phyloP scores from a whole-genome alignment of 2,113 vertebrate species.

The Tyrannus savana region DNA sequence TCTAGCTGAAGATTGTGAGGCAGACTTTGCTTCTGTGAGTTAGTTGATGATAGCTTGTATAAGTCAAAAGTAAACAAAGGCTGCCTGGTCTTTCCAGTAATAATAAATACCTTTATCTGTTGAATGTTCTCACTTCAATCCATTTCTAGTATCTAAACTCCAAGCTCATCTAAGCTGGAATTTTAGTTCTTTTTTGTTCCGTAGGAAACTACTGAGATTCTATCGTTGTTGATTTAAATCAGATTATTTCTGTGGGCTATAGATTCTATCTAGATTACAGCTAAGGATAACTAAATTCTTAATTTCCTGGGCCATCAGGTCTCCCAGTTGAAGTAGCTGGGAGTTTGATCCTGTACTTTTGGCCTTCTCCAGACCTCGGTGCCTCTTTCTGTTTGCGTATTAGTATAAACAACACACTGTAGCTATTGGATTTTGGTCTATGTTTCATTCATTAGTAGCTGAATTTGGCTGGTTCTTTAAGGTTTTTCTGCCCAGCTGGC shows the following conservation, averaged over 20 bases:
- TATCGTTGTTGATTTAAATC: not conserved
- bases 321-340: not conserved
- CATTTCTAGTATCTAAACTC: not conserved
- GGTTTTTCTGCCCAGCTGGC: not conserved
- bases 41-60: not conserved
- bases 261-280: not conserved
- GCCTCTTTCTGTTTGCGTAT: not conserved
- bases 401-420: not conserved
- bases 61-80: not conserved
- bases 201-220: not conserved
- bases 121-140: not conserved
- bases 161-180: not conserved
- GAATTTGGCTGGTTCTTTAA: not conserved
- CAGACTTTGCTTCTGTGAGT: not conserved
- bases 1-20: not conserved
- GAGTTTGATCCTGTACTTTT: not conserved
- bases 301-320: accelerated
- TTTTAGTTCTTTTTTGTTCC: not conserved
- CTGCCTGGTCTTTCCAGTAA: not conserved
- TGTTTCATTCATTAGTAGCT: not conserved
- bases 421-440: not conserved
- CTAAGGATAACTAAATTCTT: not conserved
- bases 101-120: not conserved
- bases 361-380: not conserved
- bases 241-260: not conserved